Evolutionary conservation across 2,888 invertebrate species (phyloP), one percentile per base, ranked within the genome.

Genomic region (Hyalella azteca): DNA sequence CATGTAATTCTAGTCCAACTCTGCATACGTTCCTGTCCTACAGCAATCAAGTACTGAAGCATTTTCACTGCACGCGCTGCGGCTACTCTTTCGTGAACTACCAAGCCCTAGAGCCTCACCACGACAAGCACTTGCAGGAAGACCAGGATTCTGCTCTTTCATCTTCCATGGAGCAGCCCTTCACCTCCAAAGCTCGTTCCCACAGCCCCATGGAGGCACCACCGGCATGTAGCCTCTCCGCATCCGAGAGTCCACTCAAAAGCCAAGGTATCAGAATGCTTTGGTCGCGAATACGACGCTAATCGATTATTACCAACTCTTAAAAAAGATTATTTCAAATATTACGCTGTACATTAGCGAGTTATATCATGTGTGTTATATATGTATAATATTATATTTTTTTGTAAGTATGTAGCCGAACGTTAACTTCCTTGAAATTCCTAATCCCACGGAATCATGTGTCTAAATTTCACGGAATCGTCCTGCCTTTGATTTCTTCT

Each of bases 21-120:
- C 9, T 15, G 15, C 9, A 45, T 45, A 45, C 9, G 15, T 40
- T 59, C 26, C 54, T 78, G 26, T 39, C 80, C 80, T 85, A 11
- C 78, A 91, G 92, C 87, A 93, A 93, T 87, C 91, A 91, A 86
- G 89, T 91, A n/a, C 92, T 91, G 86, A 89, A 92, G 39, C 94
- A 94, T 87, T 94, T 93, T 87, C 94, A 94, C 87, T 94, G 94
- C 87, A 91, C 92, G 0, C 88, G 92, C 78, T 94, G 93, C 87
- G 92, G 92, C 84, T 93, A 92, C 86, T 92, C 92, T 0, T 93
- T 93, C 87, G 92, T 93, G 7, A 90, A 92, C 75, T 93, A 93
- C 87, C 92, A 92, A n/a, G 91, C 92, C 1, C 93, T 94, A 92
- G 90, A 91, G 13, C 89, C 91, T 81, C 93, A 94, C 87, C 92